Evolutionary conservation across 2,888 invertebrate species (phyloP).

Genomic region (Sphaeridia pumilis): DNA sequence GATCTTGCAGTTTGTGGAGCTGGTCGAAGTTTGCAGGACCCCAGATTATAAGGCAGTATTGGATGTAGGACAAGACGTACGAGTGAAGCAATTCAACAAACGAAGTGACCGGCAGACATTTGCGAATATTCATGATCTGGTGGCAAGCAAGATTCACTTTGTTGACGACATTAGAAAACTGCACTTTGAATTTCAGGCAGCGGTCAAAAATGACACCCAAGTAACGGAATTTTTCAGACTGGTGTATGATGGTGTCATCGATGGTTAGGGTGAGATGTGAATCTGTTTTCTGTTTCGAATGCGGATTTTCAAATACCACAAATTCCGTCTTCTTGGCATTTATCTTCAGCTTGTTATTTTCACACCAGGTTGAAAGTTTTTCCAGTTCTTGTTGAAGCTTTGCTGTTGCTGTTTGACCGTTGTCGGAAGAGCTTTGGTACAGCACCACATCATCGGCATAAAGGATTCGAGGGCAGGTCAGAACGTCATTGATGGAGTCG

Average conservation of each 20-base stretch:
- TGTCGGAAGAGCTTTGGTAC: background rate
- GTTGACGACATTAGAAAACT: background rate
- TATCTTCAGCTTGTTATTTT: background rate
- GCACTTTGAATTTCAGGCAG: background rate
- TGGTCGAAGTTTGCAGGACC: background rate
- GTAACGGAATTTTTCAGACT: background rate
- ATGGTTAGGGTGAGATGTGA: background rate
- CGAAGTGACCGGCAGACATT: background rate
- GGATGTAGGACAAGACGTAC: background rate
- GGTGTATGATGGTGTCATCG: background rate
- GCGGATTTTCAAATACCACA: background rate
- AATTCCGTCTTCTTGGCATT: background rate
- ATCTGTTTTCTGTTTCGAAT: background rate
- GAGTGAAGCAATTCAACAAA: background rate
- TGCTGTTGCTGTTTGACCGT: background rate
- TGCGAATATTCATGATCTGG: background rate
- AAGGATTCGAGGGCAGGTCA: background rate
- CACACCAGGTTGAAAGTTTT: background rate
- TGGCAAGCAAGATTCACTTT: background rate
- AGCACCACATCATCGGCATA: background rate
- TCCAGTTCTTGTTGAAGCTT: background rate
- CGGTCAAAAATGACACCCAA: background rate
- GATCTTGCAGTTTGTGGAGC: too few species aligned
- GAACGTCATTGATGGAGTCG: background rate
- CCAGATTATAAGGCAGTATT: background rate